Base-by-base conservation (phyloP, 2,113 vertebrate species). In the Nestor notabilis region DNA sequence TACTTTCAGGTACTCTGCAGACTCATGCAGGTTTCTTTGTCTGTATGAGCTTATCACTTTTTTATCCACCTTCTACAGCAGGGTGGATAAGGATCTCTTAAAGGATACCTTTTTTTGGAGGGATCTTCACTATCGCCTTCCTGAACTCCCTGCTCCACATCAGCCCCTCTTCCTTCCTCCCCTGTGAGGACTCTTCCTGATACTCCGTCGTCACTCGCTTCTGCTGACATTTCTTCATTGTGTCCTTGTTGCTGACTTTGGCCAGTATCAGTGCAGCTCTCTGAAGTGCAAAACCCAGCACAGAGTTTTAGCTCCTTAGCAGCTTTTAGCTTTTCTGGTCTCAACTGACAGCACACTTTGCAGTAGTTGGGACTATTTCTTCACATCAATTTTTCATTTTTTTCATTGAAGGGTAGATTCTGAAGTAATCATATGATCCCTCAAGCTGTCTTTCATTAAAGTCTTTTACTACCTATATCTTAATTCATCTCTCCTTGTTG, bases 161-260 rank as follows among this genome's bases (percentile, higher is more conserved):
- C 39, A 37, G 25, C 24, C 16, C 13, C 25, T 52, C 14, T 56
- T 65, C 37, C 43, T 58, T 58, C 15, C 13, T 12, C 5, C 8
- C 65, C 44, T 60, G 9, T 23, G 44, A 65, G 44, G n/a, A 23
- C 35, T 44, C 13, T 20, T 33, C 65, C 28, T 43, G 9, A 35
- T 43, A 77, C 11, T 5, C 8, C 5, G 63, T 7, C 4, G 25
- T 47, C 29, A 33, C 18, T 50, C 0, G 0, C 46, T 61, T 43
- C 31, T 77, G 9, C n/a, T 53, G 27, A 39, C 1, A 1, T 66
- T 60, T 58, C 49, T 64, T 71, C 20, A 17, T 10, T 1, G 0
- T 21, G 27, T 65, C 46, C 41, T 77, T 76, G 21, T 63, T 78
- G 20, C 23, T 71, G 24, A 21, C 37, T 72, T 64, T 50, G 17